phyloP scores from a whole-genome alignment of 1,140 invertebrate species.

The Dryas iulia region DNA sequence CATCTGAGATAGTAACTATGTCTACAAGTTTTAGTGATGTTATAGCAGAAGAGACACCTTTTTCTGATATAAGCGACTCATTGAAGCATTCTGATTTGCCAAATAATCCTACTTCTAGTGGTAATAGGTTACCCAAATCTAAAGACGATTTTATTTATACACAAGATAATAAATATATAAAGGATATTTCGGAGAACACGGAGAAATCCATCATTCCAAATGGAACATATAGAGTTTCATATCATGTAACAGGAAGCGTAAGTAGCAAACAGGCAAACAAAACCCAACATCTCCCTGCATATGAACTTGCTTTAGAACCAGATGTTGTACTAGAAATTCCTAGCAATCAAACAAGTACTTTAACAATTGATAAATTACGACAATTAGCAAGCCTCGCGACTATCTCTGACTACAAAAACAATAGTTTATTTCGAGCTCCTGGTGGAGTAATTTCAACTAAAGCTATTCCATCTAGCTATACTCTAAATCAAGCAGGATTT shows the following conservation, averaged over 20 bases:
- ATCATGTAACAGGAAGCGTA: slow-evolving; percentile 73
- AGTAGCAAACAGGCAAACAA: slow-evolving; percentile 74
- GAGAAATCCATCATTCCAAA: slow-evolving; percentile 54
- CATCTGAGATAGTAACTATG: slow-evolving; percentile 44
- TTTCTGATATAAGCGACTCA: not conserved
- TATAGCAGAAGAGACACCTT: not conserved
- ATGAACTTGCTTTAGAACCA: slow-evolving; percentile 67
- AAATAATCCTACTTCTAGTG: slow-evolving; percentile 36
- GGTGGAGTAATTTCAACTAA: slow-evolving; percentile 81
- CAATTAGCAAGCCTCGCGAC: slow-evolving; percentile 78
- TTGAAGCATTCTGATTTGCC: not conserved
- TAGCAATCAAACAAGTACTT: slow-evolving; percentile 62
- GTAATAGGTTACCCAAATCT: slow-evolving; percentile 64
- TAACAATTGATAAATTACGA: slow-evolving; percentile 74
- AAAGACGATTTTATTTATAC: slow-evolving; percentile 55
- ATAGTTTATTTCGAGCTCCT: slow-evolving; percentile 69
- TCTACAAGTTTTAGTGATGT: slow-evolving; percentile 32
- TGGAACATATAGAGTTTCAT: slow-evolving; percentile 72
- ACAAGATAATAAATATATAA: slow-evolving; percentile 27
- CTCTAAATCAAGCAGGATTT: slow-evolving; percentile 83
- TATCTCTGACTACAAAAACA: slow-evolving; percentile 75
- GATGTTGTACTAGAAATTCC: slow-evolving; percentile 73
- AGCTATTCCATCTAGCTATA: slow-evolving; percentile 80
- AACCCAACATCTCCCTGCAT: slow-evolving; percentile 66
- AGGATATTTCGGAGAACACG: slow-evolving; percentile 23